These are phyloP conservation scores for Diplazon laetatorius DNA, from an alignment of 2,888 invertebrate genomes.

Conservation along the genomic window DNA sequence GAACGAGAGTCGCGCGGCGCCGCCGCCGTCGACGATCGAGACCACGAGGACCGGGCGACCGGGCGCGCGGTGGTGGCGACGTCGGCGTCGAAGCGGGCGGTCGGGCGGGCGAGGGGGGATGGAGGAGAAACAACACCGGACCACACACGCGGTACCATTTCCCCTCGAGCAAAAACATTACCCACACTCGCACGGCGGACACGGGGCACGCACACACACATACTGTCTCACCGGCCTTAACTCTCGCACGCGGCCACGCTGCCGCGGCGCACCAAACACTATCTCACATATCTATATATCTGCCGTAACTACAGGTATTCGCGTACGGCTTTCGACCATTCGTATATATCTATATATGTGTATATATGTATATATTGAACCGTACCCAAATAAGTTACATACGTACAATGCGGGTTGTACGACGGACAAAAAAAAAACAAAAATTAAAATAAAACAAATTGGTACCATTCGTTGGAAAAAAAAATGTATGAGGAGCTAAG, in stretches of 20 bases:
- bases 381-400: neutral
- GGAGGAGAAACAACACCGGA: slow-evolving; percentile 72
- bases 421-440: too few relatives aligned
- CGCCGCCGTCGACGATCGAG: slow-evolving; percentile 34
- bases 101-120: too few relatives aligned
- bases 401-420: neutral
- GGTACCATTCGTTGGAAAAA: too few relatives aligned
- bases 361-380: neutral
- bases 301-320: slow-evolving; percentile 17
- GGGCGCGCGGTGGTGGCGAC: slow-evolving; percentile 63
- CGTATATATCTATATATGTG: neutral
- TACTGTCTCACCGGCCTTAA: slow-evolving; percentile 35
- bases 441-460: neutral
- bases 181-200: slow-evolving; percentile 70
- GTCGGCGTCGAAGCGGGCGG: slow-evolving; percentile 43
- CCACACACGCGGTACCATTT: slow-evolving; percentile 81
- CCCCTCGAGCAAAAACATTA: slow-evolving; percentile 81
- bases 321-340: slow-evolving; percentile 13
- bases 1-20: slow-evolving; percentile 39
- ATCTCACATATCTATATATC: slow-evolving; percentile 23
- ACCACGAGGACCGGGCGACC: slow-evolving; percentile 51
- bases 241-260: slow-evolving; percentile 31
- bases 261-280: neutral
- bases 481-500: too few relatives aligned
- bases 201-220: slow-evolving; percentile 64